Evolutionary conservation across 23 tunicate species (phyloP).

Genomic region (Styela plicata): DNA sequence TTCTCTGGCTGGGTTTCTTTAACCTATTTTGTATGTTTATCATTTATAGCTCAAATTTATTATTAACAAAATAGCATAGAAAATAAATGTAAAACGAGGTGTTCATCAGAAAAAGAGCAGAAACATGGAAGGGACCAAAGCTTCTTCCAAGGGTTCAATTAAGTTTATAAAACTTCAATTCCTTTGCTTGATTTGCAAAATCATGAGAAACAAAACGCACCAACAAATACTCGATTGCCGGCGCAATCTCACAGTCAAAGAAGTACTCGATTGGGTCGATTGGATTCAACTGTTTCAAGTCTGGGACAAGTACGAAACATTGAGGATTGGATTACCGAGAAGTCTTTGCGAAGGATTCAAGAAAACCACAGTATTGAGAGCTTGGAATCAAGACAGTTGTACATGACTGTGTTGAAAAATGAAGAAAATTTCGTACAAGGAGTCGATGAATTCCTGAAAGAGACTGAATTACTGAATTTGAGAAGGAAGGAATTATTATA

Average conservation of each 20-base stretch:
- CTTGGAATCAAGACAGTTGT: conserved; percentile 35
- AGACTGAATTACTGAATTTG: conserved; percentile 45
- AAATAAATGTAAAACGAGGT: too few relatives aligned
- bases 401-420: conserved; percentile 54
- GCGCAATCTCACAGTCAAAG: not conserved
- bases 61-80: too few relatives aligned
- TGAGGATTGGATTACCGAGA: conserved; percentile 76
- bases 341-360: conserved; percentile 44
- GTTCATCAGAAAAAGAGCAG: too few relatives aligned
- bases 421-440: conserved; percentile 91
- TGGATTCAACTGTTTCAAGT: conserved; percentile 1
- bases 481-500: conserved; percentile 60
- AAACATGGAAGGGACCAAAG: too few relatives aligned
- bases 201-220: not conserved
- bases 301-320: conserved; percentile 9
- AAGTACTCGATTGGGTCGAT: conserved; percentile 8
- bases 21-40: too few relatives aligned
- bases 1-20: too few relatives aligned
- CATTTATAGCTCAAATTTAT: too few relatives aligned
- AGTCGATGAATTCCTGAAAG: conserved; percentile 55
- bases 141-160: too few relatives aligned
- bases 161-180: too few relatives aligned
- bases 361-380: conserved; percentile 64
- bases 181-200: too few relatives aligned
- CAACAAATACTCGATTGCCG: not conserved